Evolutionary conservation across 1,140 invertebrate genomes (phyloP).

Genomic region (Conus ventricosus): DNA sequence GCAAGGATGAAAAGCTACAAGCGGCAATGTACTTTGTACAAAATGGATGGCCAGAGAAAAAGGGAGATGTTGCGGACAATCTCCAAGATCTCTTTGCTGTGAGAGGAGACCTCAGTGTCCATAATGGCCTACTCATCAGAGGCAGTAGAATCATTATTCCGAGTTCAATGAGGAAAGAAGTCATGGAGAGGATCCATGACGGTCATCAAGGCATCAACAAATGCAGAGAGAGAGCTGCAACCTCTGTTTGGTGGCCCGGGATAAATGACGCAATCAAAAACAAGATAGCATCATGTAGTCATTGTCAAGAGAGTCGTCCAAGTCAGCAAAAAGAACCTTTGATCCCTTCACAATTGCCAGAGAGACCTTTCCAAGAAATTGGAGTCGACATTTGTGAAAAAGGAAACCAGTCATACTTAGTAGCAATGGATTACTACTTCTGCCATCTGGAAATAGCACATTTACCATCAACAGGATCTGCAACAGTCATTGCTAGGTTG

Average conservation of each 20-base stretch:
- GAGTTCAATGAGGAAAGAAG: background rate
- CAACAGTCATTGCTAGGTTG: too few relatives aligned
- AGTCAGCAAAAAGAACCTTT: too few relatives aligned
- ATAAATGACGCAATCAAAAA: too few relatives aligned
- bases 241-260: background rate
- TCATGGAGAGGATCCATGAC: background rate
- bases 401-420: too few relatives aligned
- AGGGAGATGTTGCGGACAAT: background rate
- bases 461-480: too few relatives aligned
- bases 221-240: background rate
- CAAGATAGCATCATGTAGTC: too few relatives aligned
- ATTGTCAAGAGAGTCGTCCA: too few relatives aligned
- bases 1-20: background rate
- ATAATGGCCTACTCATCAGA: background rate
- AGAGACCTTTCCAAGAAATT: too few relatives aligned
- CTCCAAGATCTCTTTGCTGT: background rate
- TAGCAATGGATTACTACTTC: too few relatives aligned
- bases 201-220: background rate
- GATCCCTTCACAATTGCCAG: too few relatives aligned
- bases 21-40: background rate
- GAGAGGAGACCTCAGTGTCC: background rate
- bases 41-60: constrained; percentile 33
- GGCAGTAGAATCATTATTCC: background rate
- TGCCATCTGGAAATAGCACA: background rate
- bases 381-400: too few relatives aligned